Conservation (phyloP, 1,140 invertebrate genomes). For the Anastrepha obliqua region DNA sequence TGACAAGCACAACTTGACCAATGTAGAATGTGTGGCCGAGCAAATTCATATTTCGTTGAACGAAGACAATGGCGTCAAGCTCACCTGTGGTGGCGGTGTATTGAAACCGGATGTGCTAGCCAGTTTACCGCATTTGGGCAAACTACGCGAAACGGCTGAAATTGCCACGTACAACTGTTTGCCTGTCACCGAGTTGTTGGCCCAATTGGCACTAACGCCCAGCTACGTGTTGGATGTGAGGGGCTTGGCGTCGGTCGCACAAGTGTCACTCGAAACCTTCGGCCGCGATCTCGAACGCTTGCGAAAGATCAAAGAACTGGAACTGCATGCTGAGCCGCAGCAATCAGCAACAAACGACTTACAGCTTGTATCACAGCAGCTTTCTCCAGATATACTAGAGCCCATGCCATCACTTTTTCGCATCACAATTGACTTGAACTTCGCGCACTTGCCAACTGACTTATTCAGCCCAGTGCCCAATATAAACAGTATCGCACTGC, state of each 20-base stretch:
- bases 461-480: background rate
- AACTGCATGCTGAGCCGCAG: background rate
- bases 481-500: background rate
- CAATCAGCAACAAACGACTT: background rate
- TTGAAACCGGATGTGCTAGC: background rate
- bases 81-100: background rate
- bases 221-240: background rate
- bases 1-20: background rate
- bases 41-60: background rate
- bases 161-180: background rate
- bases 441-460: background rate
- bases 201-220: background rate
- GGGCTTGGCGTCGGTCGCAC: background rate
- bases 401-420: background rate
- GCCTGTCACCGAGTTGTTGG: background rate
- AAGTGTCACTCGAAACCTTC: background rate
- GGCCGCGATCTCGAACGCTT: background rate
- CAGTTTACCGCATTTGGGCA: background rate
- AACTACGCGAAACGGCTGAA: background rate
- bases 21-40: background rate
- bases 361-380: background rate
- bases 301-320: background rate
- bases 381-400: background rate
- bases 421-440: background rate
- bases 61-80: background rate